phyloP scores from a whole-genome alignment of 2,113 vertebrate genomes.

The Tupaia chinensis region DNA sequence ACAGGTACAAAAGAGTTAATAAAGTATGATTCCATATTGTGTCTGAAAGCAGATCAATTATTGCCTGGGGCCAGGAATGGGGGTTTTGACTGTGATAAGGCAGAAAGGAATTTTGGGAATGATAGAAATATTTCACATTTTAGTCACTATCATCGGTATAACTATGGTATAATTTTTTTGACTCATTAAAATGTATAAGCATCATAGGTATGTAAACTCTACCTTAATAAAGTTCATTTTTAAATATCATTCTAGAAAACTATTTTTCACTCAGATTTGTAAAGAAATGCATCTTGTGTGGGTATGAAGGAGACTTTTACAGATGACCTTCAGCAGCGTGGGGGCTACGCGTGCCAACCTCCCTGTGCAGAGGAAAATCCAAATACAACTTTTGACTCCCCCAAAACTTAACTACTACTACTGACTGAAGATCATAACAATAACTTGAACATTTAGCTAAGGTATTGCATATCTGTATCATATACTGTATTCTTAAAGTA shows the following conservation, averaged over 20 bases:
- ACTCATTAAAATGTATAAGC: neutral
- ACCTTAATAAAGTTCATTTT: neutral
- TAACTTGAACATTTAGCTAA: too few species aligned
- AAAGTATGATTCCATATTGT: neutral
- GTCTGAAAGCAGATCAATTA: neutral
- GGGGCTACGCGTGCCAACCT: too few species aligned
- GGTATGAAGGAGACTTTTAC: neutral
- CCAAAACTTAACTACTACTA: too few species aligned
- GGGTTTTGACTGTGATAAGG: neutral
- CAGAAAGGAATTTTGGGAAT: neutral
- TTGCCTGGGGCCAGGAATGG: neutral
- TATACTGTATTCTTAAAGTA: too few species aligned
- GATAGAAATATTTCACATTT: neutral
- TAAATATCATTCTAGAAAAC: neutral
- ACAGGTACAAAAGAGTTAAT: neutral
- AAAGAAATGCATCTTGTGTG: neutral
- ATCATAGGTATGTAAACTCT: neutral
- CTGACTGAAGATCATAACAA: too few species aligned
- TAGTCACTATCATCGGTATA: neutral
- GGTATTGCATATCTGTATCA: too few species aligned
- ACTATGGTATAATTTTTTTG: neutral
- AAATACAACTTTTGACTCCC: too few species aligned
- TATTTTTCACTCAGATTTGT: neutral
- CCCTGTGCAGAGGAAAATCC: too few species aligned
- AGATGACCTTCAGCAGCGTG: too few species aligned